Percentiles rank a stretch among this genome's conserved stretches.
These are phyloP conservation scores for Andrena fulva DNA, from an alignment of 2,888 invertebrate genomes.

Conservation along the genomic window DNA sequence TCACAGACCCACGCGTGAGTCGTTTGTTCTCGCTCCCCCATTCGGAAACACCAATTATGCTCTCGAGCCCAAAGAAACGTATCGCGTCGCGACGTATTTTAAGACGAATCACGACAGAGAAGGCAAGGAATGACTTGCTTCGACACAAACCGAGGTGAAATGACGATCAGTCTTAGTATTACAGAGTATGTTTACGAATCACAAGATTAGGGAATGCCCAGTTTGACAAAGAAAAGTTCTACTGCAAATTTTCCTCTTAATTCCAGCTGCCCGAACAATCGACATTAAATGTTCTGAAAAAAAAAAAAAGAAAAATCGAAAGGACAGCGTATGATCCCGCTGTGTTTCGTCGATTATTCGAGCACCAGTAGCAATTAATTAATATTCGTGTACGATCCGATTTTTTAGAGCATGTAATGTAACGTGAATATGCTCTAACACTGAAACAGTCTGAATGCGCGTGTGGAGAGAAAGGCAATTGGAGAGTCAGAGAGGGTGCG, in stretches of 20 bases:
- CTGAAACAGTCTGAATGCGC: constrained; percentile 74
- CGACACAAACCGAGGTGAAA: constrained; percentile 61
- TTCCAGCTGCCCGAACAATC: constrained; percentile 65
- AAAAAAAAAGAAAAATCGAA: neutral
- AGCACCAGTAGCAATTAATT: constrained; percentile 80
- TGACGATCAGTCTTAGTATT: constrained; percentile 36
- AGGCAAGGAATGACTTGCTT: constrained; percentile 67
- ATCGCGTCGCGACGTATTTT: constrained; percentile 48
- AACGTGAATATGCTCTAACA: constrained; percentile 83
- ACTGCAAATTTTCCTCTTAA: constrained; percentile 83
- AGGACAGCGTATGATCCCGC: neutral
- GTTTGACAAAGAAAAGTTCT: constrained; percentile 80
- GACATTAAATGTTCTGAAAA: neutral
- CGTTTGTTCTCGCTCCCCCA: constrained; percentile 52
- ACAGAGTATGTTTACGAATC: constrained; percentile 30
- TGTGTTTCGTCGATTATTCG: constrained; percentile 73
- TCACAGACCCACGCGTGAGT: constrained; percentile 53
- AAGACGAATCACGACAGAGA: constrained; percentile 60
- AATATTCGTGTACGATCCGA: constrained; percentile 80
- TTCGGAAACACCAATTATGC: constrained; percentile 52
- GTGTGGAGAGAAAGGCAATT: constrained; percentile 37
- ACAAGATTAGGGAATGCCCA: constrained; percentile 68
- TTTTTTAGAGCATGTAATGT: constrained; percentile 83
- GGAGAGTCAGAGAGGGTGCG: constrained; percentile 27
- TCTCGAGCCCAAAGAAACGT: constrained; percentile 42